Percentiles rank a stretch among this genome's conserved stretches.
Evolutionary conservation across 2,888 invertebrate species (phyloP).

Genomic region (Cerastis leucographa): DNA sequence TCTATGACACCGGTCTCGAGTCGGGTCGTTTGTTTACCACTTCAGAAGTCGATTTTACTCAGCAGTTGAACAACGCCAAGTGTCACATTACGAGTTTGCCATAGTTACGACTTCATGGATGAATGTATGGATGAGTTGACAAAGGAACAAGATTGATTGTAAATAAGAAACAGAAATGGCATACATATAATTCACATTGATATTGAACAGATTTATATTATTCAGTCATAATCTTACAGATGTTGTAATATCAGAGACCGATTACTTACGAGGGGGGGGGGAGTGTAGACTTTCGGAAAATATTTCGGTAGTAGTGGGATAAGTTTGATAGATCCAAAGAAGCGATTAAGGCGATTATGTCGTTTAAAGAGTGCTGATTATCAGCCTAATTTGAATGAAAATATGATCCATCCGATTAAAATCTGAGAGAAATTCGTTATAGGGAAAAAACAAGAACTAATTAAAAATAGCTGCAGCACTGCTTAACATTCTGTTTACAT

Average conservation of each 20-base stretch:
- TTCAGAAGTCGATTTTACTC: slow-evolving; percentile 25
- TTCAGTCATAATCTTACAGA: slow-evolving; percentile 42
- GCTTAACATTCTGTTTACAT: neutral
- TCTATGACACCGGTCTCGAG: slow-evolving; percentile 3
- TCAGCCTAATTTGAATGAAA: too few relatives aligned
- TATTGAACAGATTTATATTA: slow-evolving; percentile 18
- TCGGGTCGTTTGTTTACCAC: slow-evolving; percentile 10
- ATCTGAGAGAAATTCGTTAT: neutral
- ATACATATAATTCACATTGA: slow-evolving; percentile 5
- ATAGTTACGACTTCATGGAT: slow-evolving; percentile 41
- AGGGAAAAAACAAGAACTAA: neutral
- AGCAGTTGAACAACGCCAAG: slow-evolving; percentile 27
- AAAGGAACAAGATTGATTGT: slow-evolving; percentile 46
- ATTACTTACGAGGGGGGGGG: neutral
- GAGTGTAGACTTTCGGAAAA: neutral
- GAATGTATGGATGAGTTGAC: slow-evolving; percentile 49
- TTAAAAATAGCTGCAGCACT: neutral
- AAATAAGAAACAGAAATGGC: slow-evolving; percentile 30
- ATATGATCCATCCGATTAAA: neutral
- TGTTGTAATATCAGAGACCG: slow-evolving; percentile 20
- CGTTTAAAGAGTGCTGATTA: too few relatives aligned
- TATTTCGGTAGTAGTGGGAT: neutral
- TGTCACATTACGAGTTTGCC: slow-evolving; percentile 22
- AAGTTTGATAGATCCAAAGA: neutral
- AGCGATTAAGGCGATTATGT: neutral